Evolutionary conservation across 2,113 vertebrate genomes (phyloP).

Genomic region (Alligator mississippiensis): DNA sequence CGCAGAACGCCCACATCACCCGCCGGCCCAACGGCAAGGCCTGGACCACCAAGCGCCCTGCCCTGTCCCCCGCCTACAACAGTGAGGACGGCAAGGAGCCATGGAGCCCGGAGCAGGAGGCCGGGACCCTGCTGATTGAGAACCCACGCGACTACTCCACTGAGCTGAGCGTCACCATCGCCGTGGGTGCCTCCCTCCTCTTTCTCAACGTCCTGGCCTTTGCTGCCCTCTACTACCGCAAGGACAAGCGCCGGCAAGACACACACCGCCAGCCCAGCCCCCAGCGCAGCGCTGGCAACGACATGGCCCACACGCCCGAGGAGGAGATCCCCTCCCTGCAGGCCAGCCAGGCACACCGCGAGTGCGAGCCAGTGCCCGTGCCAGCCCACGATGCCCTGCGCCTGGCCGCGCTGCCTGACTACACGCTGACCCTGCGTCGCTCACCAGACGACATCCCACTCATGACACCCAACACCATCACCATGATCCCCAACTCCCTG

Average conservation of each 20-base stretch:
- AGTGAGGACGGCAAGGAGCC: slow-evolving; percentile 89
- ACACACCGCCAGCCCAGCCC: slow-evolving; percentile 92
- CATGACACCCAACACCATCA: slow-evolving; percentile 99
- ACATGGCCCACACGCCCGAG: slow-evolving; percentile 88
- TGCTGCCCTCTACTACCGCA: slow-evolving; percentile 97
- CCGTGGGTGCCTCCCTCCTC: slow-evolving; percentile 95
- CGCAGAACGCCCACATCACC: slow-evolving; percentile 94
- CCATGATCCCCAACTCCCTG: slow-evolving; percentile 99
- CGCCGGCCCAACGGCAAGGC: slow-evolving; percentile 91
- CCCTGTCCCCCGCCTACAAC: slow-evolving; percentile 95
- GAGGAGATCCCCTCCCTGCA: slow-evolving; percentile 97
- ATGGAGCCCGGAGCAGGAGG: slow-evolving; percentile 89
- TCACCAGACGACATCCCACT: slow-evolving; percentile 98
- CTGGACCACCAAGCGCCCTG: slow-evolving; percentile 96
- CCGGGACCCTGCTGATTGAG: slow-evolving; percentile 90
- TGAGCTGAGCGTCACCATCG: slow-evolving; percentile 97
- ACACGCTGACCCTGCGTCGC: slow-evolving; percentile 95
- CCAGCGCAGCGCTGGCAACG: slow-evolving; percentile 87
- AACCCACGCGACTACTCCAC: slow-evolving; percentile 98
- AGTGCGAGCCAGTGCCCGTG: slow-evolving; percentile 90
- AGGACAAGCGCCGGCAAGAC: slow-evolving; percentile 97
- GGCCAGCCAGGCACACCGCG: slow-evolving; percentile 93
- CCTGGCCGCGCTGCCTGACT: slow-evolving; percentile 93
- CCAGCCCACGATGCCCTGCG: slow-evolving; percentile 89
- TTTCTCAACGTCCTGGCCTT: slow-evolving; percentile 98